Percentiles rank a stretch among this genome's conserved stretches.
These are phyloP conservation scores for Parotia lawesii DNA, from an alignment of 2,113 vertebrate species.

Conservation along the genomic window DNA sequence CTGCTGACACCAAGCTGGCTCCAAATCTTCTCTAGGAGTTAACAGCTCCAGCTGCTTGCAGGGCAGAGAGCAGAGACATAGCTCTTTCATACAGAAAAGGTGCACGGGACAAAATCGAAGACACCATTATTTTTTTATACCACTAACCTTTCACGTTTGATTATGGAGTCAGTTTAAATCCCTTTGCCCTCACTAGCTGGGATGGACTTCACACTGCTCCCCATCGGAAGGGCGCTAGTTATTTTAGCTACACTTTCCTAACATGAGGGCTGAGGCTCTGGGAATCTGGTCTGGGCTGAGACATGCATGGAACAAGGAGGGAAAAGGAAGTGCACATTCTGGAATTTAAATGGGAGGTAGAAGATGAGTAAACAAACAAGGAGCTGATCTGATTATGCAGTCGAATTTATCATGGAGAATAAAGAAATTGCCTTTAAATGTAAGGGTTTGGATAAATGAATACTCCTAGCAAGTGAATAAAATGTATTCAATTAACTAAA, in stretches of 20 bases:
- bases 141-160: not conserved
- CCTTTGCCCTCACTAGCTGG: not conserved
- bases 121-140: not conserved
- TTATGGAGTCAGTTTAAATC: not conserved
- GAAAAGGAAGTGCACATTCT: not conserved
- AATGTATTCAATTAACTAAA: conserved; percentile 87
- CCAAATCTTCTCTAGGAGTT: not conserved
- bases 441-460: conserved; percentile 79
- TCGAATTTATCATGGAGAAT: conserved; percentile 61
- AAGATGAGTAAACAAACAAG: conserved; percentile 45
- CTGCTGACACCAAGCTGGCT: not conserved
- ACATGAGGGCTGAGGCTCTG: not conserved
- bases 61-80: not conserved
- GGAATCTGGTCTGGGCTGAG: conserved; percentile 16
- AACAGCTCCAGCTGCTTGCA: not conserved
- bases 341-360: conserved; percentile 44
- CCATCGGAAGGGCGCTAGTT: not conserved
- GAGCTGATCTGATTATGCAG: conserved; percentile 59
- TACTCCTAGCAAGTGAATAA: conserved; percentile 82
- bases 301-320: not conserved
- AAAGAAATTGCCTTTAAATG: conserved; percentile 71
- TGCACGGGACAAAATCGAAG: not conserved
- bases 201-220: not conserved
- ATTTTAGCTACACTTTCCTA: not conserved
- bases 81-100: not conserved